These are phyloP conservation scores for Eurystomus glaucurus DNA, from an alignment of 2,797 vertebrate species.

Conservation along the genomic window DNA sequence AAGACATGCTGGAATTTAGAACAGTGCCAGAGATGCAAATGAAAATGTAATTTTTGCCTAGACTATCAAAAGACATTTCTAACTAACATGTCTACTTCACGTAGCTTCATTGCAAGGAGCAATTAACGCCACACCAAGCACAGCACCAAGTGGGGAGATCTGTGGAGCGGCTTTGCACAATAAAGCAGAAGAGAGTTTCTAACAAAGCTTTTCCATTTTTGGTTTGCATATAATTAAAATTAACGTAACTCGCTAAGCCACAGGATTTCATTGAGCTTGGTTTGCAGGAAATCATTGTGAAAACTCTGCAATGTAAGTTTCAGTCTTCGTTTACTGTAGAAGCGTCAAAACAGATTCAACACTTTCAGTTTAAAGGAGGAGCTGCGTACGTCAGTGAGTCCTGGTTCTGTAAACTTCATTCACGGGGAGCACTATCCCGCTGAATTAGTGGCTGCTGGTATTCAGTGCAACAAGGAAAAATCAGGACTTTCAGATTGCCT, in stretches of 20 bases:
- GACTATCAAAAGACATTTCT: slow-evolving; percentile 34
- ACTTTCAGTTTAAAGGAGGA: slow-evolving; percentile 18
- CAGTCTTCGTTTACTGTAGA: neutral
- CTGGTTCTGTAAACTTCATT: neutral
- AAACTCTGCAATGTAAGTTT: neutral
- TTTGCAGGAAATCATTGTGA: neutral
- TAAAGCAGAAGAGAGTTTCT: neutral
- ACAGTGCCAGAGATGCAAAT: slow-evolving; percentile 27
- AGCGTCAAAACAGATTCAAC: neutral
- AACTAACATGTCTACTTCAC: neutral
- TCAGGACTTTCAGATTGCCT: neutral
- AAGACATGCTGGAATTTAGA: neutral
- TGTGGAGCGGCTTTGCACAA: neutral
- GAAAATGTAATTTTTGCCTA: slow-evolving; percentile 45
- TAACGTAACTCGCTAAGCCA: neutral
- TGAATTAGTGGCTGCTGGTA: neutral
- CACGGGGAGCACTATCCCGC: neutral
- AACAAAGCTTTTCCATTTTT: slow-evolving; percentile 8
- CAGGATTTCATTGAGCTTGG: neutral
- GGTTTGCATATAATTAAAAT: neutral
- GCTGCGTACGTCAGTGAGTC: neutral
- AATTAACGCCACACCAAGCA: neutral
- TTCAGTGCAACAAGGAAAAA: neutral
- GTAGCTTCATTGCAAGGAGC: neutral
- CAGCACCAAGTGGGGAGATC: neutral